Evolutionary conservation across 2,888 invertebrate species (phyloP).

Genomic region (Caenorhabditis sulstoni): DNA sequence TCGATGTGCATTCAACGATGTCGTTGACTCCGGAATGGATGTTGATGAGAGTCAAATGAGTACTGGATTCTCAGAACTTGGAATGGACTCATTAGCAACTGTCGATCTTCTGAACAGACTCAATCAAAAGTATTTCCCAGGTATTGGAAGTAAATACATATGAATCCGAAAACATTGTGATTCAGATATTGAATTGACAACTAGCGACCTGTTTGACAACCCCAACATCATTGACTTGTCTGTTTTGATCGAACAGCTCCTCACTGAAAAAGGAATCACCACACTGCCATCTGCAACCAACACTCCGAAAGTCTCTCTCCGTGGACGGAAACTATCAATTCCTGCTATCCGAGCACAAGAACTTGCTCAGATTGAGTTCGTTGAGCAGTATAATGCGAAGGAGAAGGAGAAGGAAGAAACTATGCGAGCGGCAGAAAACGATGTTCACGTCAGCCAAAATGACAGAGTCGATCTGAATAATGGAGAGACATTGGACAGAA

Average conservation of each 20-base stretch:
- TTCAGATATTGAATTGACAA: constrained; percentile 61
- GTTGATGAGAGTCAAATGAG: constrained; percentile 55
- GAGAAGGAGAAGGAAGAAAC: constrained; percentile 17
- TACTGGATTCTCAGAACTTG: constrained; percentile 72
- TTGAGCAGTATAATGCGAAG: constrained; percentile 32
- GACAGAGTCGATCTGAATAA: neutral
- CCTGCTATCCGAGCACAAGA: constrained; percentile 52
- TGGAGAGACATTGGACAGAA: constrained; percentile 15
- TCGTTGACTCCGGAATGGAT: constrained; percentile 54
- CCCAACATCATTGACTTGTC: constrained; percentile 59
- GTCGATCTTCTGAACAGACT: constrained; percentile 72
- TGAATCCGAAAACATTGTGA: no score
- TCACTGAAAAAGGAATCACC: constrained; percentile 51
- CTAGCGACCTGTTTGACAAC: constrained; percentile 63
- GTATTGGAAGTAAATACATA: no score
- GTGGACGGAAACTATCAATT: constrained; percentile 54
- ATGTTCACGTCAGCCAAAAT: neutral
- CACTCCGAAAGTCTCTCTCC: constrained; percentile 48
- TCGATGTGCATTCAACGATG: constrained; percentile 49
- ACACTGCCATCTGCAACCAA: constrained; percentile 9
- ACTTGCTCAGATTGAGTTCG: constrained; percentile 58
- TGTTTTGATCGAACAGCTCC: constrained; percentile 31
- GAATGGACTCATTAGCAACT: constrained; percentile 74
- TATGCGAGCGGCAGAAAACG: neutral
- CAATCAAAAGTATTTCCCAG: constrained; percentile 62